Evolutionary conservation across 2,797 vertebrate genomes (phyloP).

Genomic region (Caiman crocodilus): DNA sequence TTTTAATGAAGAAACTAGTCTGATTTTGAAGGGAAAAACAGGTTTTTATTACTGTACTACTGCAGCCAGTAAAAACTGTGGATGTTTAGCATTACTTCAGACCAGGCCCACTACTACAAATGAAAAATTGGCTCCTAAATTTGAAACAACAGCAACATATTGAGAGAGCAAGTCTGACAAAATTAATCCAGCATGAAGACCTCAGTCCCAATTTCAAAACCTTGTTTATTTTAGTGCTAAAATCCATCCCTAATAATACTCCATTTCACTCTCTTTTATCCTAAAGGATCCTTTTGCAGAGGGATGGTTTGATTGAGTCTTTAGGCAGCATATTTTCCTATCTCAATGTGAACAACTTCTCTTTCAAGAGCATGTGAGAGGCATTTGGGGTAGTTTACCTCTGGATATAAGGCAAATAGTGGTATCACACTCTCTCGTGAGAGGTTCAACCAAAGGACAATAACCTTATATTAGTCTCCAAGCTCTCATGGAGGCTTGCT

Average conservation of each 20-base stretch:
- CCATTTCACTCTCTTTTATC: rapidly evolving
- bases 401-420: background rate
- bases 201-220: background rate
- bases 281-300: background rate
- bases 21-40: background rate
- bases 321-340: background rate
- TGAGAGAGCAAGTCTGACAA: background rate
- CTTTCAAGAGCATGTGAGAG: background rate
- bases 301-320: background rate
- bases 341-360: background rate
- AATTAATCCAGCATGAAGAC: rapidly evolving
- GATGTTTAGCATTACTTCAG: background rate
- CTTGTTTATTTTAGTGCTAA: rapidly evolving
- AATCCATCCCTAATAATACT: background rate
- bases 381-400: rapidly evolving
- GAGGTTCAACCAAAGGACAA: background rate
- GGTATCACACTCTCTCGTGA: background rate
- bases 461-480: conserved; percentile 10
- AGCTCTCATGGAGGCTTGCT: background rate
- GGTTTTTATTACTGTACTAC: background rate
- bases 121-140: rapidly evolving
- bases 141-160: background rate
- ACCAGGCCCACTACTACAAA: background rate
- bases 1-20: background rate
- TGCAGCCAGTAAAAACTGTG: background rate